Percentiles rank a stretch among this genome's conserved stretches.
phyloP scores from a whole-genome alignment of 1,140 invertebrate species.

The Tribolium castaneum region DNA sequence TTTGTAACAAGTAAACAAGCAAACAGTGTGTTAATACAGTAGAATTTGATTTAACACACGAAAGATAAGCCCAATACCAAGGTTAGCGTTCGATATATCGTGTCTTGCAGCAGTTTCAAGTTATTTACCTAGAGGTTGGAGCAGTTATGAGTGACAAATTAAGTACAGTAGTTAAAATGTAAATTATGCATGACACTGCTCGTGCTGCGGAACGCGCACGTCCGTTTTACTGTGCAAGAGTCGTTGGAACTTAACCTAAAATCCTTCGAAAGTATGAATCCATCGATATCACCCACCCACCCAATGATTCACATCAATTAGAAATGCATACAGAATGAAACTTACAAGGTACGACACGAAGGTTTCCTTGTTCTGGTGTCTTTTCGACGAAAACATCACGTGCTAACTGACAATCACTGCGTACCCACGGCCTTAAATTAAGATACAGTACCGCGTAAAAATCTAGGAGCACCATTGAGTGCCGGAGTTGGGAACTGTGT shows the following conservation, averaged over 20 bases:
- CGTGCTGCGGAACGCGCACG: constrained; percentile 14
- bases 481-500: neutral
- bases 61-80: neutral
- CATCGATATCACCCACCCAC: neutral
- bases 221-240: neutral
- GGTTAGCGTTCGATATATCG: neutral
- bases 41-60: no score
- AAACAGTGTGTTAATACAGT: no score
- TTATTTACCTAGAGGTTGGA: neutral
- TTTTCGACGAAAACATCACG: constrained; percentile 35
- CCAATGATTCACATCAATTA: neutral
- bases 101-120: neutral
- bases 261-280: neutral
- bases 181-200: constrained; percentile 22
- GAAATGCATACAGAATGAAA: neutral
- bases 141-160: neutral
- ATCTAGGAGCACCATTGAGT: neutral
- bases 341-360: constrained; percentile 34
- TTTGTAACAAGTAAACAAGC: neutral
- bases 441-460: constrained; percentile 1
- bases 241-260: neutral
- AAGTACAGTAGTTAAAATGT: constrained; percentile 11
- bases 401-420: constrained; percentile 20
- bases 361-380: constrained; percentile 35
- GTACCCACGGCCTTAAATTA: constrained; percentile 2